A percentile compares a stretch with the other conserved stretches of the same genome.
phyloP scores from a whole-genome alignment of 1,140 invertebrate species.

The Muscidifurax raptorellus region DNA sequence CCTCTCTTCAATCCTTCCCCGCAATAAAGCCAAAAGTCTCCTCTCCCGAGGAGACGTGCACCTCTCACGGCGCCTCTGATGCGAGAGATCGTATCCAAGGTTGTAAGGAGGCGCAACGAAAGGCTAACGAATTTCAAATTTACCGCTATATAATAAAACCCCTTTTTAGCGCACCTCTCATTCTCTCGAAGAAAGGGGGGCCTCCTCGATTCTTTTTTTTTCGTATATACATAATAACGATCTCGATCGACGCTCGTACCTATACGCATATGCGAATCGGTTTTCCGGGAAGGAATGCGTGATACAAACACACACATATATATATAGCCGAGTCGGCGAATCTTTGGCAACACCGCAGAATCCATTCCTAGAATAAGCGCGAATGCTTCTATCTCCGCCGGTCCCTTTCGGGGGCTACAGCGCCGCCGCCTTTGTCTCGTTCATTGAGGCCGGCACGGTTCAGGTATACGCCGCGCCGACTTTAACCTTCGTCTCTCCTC shows the following conservation, averaged over 20 bases:
- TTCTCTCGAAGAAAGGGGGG: neutral
- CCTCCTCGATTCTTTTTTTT: neutral
- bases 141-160: constrained; percentile 13
- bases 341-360: constrained; percentile 18
- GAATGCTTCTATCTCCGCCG: constrained; percentile 21
- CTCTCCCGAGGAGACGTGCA: too few relatives aligned
- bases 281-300: constrained; percentile 42
- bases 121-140: constrained; percentile 44
- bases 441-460: constrained; percentile 17
- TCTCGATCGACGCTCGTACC: neutral
- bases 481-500: constrained; percentile 38
- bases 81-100: neutral
- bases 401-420: constrained; percentile 11
- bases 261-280: neutral
- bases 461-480: constrained; percentile 39
- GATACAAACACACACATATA: too few relatives aligned
- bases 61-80: neutral
- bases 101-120: neutral
- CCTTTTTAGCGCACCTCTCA: neutral
- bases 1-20: neutral
- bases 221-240: constrained; percentile 23
- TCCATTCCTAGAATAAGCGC: constrained; percentile 39
- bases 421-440: constrained; percentile 29
- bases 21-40: too few relatives aligned
- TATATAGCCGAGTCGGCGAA: neutral